Evolutionary conservation across 2,113 vertebrate species (phyloP).

Genomic region (Misgurnus mizolepis): DNA sequence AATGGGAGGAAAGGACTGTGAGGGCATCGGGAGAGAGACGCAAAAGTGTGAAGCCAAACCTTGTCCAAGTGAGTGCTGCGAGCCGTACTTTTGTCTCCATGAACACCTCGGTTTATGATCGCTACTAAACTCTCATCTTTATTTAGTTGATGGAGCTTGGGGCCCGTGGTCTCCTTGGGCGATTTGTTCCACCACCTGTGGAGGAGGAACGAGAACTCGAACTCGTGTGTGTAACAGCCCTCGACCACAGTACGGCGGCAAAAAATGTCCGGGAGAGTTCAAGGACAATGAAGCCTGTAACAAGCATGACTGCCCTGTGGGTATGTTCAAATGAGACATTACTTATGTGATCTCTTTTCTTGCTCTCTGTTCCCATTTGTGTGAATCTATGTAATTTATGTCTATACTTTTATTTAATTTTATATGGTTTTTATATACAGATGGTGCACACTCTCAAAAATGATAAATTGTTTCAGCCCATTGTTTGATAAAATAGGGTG

Average conservation of each 20-base stretch:
- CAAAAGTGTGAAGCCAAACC: conserved; percentile 84
- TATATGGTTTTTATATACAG: neutral
- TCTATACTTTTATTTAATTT: no score
- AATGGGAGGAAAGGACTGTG: conserved; percentile 88
- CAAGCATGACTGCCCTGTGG: conserved; percentile 84
- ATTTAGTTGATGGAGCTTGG: conserved; percentile 90
- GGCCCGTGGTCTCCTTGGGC: conserved; percentile 98
- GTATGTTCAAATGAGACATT: conserved; percentile 68
- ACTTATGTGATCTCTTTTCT: neutral
- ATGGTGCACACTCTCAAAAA: no score
- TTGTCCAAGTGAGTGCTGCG: conserved; percentile 81
- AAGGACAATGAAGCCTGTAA: conserved; percentile 85
- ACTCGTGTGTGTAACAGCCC: conserved; percentile 89
- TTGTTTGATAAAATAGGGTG: no score
- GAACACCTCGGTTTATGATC: neutral
- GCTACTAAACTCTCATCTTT: neutral
- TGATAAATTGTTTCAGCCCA: no score
- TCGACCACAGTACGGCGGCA: conserved; percentile 84
- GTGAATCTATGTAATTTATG: neutral
- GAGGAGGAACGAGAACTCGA: conserved; percentile 85
- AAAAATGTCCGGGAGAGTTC: conserved; percentile 80
- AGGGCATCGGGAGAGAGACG: conserved; percentile 89
- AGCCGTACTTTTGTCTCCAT: neutral
- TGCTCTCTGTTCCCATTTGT: neutral
- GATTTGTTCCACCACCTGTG: conserved; percentile 87